phyloP scores from a whole-genome alignment of 2,888 invertebrate genomes.

The Cephus rjabovi region DNA sequence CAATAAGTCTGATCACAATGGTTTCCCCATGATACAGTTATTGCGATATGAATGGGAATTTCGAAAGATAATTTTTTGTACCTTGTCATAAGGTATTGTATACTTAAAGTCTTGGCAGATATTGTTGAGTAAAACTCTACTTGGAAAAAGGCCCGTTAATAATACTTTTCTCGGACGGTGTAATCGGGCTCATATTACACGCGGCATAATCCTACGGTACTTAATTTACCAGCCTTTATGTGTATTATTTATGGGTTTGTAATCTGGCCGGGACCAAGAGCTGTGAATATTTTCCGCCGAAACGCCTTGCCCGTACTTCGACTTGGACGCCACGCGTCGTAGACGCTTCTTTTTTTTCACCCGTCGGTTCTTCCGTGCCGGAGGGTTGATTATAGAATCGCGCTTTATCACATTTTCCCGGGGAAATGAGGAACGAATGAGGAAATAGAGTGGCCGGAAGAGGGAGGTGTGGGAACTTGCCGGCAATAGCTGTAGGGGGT shows the following conservation, averaged over 20 bases:
- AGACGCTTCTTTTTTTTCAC: constrained; percentile 9
- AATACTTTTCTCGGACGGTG: constrained; percentile 1
- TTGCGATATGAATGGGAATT: too few species aligned
- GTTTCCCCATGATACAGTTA: too few species aligned
- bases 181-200: constrained; percentile 3
- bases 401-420: constrained; percentile 35
- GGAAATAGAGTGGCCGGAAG: constrained; percentile 31
- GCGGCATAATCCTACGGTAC: constrained; percentile 28
- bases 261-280: constrained; percentile 15
- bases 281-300: constrained; percentile 10
- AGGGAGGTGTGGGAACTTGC: constrained; percentile 5
- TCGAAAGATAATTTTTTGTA: too few species aligned
- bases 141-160: background rate
- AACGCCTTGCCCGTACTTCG: background rate
- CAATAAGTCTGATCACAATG: too few species aligned
- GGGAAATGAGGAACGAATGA: constrained; percentile 40
- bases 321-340: background rate
- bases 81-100: too few species aligned
- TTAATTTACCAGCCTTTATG: constrained; percentile 32
- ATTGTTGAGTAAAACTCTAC: too few species aligned
- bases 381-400: constrained; percentile 22
- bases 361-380: background rate
- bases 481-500: too few species aligned
- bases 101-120: too few species aligned
- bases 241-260: constrained; percentile 37